phyloP scores from a whole-genome alignment of 2,888 invertebrate genomes.

The Xanthia icteritia region DNA sequence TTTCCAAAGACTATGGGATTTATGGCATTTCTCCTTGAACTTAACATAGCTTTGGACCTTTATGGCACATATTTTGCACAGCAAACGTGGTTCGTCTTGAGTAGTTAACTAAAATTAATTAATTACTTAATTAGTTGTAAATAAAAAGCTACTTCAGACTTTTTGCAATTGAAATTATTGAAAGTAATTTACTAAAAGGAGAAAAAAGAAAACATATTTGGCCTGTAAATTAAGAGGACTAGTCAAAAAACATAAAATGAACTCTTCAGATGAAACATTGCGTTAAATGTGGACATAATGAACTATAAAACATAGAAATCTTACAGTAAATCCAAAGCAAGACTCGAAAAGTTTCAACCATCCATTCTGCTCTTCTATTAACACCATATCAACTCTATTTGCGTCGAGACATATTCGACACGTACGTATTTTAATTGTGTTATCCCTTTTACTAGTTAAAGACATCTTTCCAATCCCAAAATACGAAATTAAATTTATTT shows the following conservation, averaged over 20 bases:
- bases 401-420: constrained; percentile 76
- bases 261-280: not conserved
- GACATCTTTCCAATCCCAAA: constrained; percentile 25
- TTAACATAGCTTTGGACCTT: constrained; percentile 68
- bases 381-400: constrained; percentile 56
- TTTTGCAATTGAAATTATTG: not conserved
- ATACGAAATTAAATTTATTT: not conserved
- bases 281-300: not conserved
- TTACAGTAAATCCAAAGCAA: constrained; percentile 76
- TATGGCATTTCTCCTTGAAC: constrained; percentile 73
- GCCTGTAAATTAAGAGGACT: not conserved
- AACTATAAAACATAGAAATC: constrained; percentile 33
- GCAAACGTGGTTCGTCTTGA: constrained; percentile 55
- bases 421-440: constrained; percentile 36
- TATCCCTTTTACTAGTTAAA: not conserved
- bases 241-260: not conserved
- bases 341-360: constrained; percentile 70
- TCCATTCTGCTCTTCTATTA: constrained; percentile 56
- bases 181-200: not conserved
- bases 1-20: constrained; percentile 74
- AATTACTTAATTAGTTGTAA: not conserved
- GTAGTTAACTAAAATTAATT: constrained; percentile 34
- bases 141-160: not conserved
- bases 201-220: no score
- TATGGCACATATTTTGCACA: constrained; percentile 69